Evolutionary conservation across 2,888 invertebrate species (phyloP), one percentile per base, ranked within the genome.

Genomic region (Cryptocephalus moraei): DNA sequence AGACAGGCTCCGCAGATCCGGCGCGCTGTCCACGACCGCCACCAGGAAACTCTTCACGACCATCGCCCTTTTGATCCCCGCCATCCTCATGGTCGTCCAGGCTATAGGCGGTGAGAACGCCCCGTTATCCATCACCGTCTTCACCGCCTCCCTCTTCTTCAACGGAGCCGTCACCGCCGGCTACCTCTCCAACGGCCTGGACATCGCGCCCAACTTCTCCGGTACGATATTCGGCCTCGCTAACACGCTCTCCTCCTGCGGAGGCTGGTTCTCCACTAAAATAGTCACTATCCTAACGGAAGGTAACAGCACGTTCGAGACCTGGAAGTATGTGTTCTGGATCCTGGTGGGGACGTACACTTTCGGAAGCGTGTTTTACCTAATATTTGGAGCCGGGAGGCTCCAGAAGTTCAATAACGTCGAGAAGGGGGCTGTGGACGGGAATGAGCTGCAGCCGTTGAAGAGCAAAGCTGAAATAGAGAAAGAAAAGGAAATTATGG

Each of bases 201-300:
- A 91, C 60, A 89, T 91, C 58, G 90, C 91, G 2, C 91, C 91
- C 1, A 89, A 90, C 67, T 91, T 88, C 65, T 87, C 89, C 48
- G 87, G 91, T 1, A 91, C 91, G 1, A 89, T 91, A 53, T 90
- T 91, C 67, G 91, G 91, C 36, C 73, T 91, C 74, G 89, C 90
- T n/a, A 91, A 91, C 63, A 88, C 89, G 0, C 69, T 90, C 46
- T 88, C 89, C 0, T 90, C 90, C 0, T 74, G 87, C 44, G 87
- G 89, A 8, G 91, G 91, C 1, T 89, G 84, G 73, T 65, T 91
- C 1, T 89, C 89, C 8, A 83, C 88, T 0, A 80, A 80, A 69
- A 85, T 90, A 78, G 89, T 90, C 14, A 90, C 86, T 10, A 75
- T 78, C 44, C 72, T 91, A 14, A 90, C 88, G 1, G 79, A 82